Conservation (phyloP, 2,113 vertebrate species). For the Sapajus apella region DNA sequence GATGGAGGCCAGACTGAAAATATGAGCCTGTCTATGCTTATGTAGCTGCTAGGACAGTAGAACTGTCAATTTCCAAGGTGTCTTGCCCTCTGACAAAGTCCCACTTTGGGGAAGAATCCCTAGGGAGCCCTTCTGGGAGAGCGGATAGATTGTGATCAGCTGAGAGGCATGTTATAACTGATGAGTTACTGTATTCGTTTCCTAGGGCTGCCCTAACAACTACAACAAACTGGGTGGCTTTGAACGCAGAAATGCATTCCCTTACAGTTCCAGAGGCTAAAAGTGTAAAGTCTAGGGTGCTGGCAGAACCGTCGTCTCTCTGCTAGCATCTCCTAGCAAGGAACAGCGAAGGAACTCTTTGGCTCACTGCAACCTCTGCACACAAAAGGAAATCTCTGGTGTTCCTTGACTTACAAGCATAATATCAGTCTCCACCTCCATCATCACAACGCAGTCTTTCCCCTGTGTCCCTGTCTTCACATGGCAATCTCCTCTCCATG, state of each 20-base stretch:
- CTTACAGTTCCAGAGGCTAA: background rate
- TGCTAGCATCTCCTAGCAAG: too few relatives aligned
- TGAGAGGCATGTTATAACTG: background rate
- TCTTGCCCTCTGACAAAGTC: background rate
- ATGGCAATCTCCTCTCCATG: background rate
- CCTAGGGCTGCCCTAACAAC: background rate
- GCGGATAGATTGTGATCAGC: fast-evolving
- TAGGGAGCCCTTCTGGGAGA: background rate
- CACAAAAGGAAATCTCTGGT: background rate
- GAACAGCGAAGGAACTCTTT: background rate
- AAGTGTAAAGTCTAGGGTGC: background rate
- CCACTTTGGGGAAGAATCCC: background rate
- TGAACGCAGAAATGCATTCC: background rate
- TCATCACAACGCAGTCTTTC: background rate
- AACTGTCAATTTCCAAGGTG: background rate
- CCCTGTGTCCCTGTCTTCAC: background rate
- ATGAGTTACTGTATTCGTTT: background rate
- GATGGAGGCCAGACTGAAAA: background rate
- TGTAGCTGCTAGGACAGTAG: fast-evolving
- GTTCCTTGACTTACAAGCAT: too few relatives aligned
- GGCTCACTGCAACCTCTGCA: too few relatives aligned
- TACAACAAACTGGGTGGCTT: background rate
- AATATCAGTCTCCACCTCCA: fast-evolving
- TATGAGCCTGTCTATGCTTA: fast-evolving
- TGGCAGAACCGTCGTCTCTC: background rate